These are phyloP conservation scores for Drosophila sp. DNA, from an alignment of 1,140 invertebrate species.

Conservation along the genomic window DNA sequence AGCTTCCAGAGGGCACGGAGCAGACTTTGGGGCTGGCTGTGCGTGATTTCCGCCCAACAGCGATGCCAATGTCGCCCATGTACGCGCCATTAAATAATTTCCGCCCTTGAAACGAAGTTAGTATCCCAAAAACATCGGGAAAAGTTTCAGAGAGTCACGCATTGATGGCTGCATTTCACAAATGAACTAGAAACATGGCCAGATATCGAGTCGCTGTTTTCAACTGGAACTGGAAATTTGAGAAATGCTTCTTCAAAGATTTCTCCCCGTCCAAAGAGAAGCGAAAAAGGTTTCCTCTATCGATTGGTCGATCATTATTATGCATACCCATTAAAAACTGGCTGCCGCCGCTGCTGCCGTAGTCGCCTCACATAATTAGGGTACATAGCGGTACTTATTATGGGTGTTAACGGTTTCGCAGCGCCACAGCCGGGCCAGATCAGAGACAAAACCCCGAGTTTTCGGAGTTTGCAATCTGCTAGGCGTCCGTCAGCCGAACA, in stretches of 20 bases:
- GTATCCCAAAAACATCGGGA: not conserved
- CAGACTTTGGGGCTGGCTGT: conserved; percentile 48
- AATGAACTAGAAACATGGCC: conserved; percentile 72
- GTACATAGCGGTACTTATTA: conserved; percentile 81
- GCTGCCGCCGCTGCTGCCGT: conserved; percentile 34
- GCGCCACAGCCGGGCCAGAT: conserved; percentile 52
- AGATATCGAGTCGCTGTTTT: conserved; percentile 40
- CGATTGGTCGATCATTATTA: conserved; percentile 52
- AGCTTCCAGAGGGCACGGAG: conserved; percentile 48
- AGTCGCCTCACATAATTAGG: conserved; percentile 70
- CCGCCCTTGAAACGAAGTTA: conserved; percentile 54
- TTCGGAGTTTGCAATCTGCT: conserved; percentile 50
- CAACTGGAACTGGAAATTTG: conserved; percentile 56
- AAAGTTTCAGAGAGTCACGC: conserved; percentile 60
- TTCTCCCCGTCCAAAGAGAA: conserved; percentile 52
- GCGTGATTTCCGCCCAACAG: conserved; percentile 72
- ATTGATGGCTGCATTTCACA: conserved; percentile 68
- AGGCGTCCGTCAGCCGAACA: conserved; percentile 18
- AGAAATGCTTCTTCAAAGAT: conserved; percentile 59
- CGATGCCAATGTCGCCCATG: conserved; percentile 54
- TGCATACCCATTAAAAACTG: conserved; percentile 71
- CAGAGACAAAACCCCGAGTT: conserved; percentile 28
- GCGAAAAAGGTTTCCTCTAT: conserved; percentile 9
- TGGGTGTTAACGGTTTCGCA: conserved; percentile 78
- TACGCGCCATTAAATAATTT: conserved; percentile 81